Evolutionary conservation across 92 coral and sea anemone species (phyloP).

Genomic region (Meandrina meandrites): DNA sequence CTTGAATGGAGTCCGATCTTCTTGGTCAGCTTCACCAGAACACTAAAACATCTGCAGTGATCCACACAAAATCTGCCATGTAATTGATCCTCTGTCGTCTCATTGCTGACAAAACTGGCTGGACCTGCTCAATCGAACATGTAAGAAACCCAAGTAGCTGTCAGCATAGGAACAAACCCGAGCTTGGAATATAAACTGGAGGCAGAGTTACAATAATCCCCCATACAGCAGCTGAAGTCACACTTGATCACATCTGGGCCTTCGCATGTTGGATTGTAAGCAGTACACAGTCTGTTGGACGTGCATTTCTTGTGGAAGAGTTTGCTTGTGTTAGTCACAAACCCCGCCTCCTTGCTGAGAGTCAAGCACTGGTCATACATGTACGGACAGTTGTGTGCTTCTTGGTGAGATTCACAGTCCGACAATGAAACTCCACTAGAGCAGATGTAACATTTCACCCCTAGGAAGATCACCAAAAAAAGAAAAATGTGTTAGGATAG

Average conservation of each 20-base stretch:
- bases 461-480: background rate
- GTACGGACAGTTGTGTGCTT: conserved; percentile 38
- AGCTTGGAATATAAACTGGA: background rate
- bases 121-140: background rate
- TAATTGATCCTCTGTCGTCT: too few species aligned
- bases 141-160: background rate
- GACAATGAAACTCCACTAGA: conserved; percentile 32
- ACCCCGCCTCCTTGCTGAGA: conserved; percentile 30
- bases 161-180: background rate
- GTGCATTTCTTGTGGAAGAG: conserved; percentile 40
- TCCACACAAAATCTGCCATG: too few species aligned
- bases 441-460: conserved; percentile 40
- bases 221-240: conserved; percentile 51
- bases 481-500: background rate
- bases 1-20: too few species aligned
- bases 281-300: conserved; percentile 23
- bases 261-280: conserved; percentile 35
- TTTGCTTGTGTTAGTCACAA: conserved; percentile 6
- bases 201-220: conserved; percentile 30
- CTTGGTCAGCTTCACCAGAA: too few species aligned
- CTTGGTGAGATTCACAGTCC: conserved; percentile 38
- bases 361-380: conserved; percentile 32
- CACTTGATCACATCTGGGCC: conserved; percentile 34
- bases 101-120: too few species aligned
- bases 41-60: too few species aligned